Evolutionary conservation across 2,888 invertebrate genomes (phyloP), one percentile per base, ranked within the genome.

Genomic region (Eustalomyia histrio): DNA sequence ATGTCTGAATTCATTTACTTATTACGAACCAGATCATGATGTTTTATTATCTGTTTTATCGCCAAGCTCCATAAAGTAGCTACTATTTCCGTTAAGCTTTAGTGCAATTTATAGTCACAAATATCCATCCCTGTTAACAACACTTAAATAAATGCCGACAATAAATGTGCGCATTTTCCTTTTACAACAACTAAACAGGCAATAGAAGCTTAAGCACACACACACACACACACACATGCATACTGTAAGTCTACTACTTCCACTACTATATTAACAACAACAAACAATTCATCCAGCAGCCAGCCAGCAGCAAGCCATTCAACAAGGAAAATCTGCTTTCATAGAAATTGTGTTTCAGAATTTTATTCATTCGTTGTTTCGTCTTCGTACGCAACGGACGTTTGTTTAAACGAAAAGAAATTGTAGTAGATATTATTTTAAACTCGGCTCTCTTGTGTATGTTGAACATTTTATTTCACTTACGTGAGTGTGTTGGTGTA

Each of bases 371-470:
- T 83, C 83, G 80, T 82, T 74, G 76, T 68, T 76, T 76, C 64
- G 67, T 29, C 79, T 82, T 82, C 80, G 80, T 78, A 80, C 79
- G 80, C 63, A 80, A 67, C 83, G 83, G 83, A 83, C 82, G 79
- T 71, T 58, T 63, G 39, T 33, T 63, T 64, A 35, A 16, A 65
- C 72, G 76, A 60, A 12, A 67, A 29, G 4, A 29, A 29, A 24
- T 24, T 5, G 29, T 29, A 29, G 29, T 14, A 53, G 6, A 47
- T 39, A 61, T 18, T 14, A 47, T 43, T 33, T 39, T 18, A 39
- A 14, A 39, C 39, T 39, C 14, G 39, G 39, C 14, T 39, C 14
- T 39, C 12, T 9, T 1, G 1, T 39, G 29, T 74, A n/a, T 64
- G 39, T 39, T 35, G 24, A 16, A 2, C 58, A 6, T 18, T 10